Evolutionary conservation across 2,797 vertebrate genomes (phyloP).

Genomic region (Columba guinea): DNA sequence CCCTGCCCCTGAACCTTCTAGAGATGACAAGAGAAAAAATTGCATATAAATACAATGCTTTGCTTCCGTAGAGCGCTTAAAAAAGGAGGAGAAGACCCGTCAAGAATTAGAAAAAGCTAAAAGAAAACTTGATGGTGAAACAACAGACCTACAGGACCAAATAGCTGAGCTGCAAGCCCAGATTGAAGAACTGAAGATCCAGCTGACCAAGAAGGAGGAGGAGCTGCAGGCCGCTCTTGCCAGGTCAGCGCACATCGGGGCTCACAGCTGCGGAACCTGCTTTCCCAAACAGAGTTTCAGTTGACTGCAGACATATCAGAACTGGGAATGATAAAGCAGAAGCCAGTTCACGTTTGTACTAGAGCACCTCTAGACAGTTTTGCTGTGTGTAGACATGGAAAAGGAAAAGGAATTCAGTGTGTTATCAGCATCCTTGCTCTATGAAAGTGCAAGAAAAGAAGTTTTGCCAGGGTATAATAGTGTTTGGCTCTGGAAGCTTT

Average conservation of each 20-base stretch:
- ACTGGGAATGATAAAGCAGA: not conserved
- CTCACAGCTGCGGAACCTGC: not conserved
- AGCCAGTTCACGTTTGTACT: fast-evolving
- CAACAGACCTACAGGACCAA: constrained; percentile 96
- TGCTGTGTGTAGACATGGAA: not conserved
- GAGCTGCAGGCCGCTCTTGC: constrained; percentile 88
- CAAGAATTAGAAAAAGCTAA: constrained; percentile 98
- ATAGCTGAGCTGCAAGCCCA: constrained; percentile 95
- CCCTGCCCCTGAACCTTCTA: not conserved
- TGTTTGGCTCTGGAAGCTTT: not conserved
- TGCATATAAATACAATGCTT: not conserved
- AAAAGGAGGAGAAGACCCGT: constrained; percentile 97
- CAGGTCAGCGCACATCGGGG: constrained; percentile 57
- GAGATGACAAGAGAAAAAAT: not conserved
- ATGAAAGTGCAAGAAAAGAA: not conserved
- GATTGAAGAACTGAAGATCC: constrained; percentile 93
- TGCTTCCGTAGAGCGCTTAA: constrained; percentile 86
- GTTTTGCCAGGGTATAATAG: fast-evolving
- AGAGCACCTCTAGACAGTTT: not conserved
- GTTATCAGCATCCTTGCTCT: not conserved
- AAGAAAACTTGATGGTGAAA: constrained; percentile 94
- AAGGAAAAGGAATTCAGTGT: not conserved
- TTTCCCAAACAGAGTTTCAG: not conserved
- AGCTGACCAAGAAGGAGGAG: constrained; percentile 94
- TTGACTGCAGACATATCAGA: not conserved